These are phyloP conservation scores for Rhinichthys osculus DNA, from an alignment of 2,797 vertebrate species.

Conservation along the genomic window DNA sequence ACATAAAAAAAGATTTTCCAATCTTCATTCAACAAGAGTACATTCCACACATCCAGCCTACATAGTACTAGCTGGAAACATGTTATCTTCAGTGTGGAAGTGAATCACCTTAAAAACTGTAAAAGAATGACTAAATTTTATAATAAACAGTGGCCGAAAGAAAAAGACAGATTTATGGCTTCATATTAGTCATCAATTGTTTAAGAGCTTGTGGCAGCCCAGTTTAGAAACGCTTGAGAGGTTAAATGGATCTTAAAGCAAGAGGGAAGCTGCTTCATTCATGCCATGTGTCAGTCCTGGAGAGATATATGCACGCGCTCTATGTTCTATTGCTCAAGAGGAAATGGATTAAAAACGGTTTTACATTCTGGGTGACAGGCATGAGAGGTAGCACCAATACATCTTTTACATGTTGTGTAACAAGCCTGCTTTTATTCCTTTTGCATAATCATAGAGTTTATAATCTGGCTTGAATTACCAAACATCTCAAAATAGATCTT, in stretches of 20 bases:
- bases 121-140: constrained; percentile 46
- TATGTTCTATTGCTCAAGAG: constrained; percentile 2
- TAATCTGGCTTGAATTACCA: constrained; percentile 30
- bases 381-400: not conserved
- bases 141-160: constrained; percentile 34
- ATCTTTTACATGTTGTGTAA: constrained; percentile 33
- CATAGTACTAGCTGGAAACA: constrained; percentile 39
- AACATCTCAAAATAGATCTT: constrained; percentile 38
- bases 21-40: constrained; percentile 5
- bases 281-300: constrained; percentile 6
- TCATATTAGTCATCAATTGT: constrained; percentile 40
- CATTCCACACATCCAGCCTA: constrained; percentile 33
- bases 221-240: constrained; percentile 44
- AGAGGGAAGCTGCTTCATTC: constrained; percentile 27
- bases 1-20: not conserved
- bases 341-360: constrained; percentile 35
- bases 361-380: constrained; percentile 25
- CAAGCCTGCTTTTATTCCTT: constrained; percentile 34
- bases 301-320: constrained; percentile 18
- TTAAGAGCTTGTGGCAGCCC: constrained; percentile 17
- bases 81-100: constrained; percentile 18
- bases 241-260: constrained; percentile 48
- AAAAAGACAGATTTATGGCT: constrained; percentile 22
- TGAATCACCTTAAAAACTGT: constrained; percentile 34
- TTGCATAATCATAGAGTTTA: constrained; percentile 34